These are phyloP conservation scores for Borostomias antarcticus DNA, from an alignment of 2,797 vertebrate species.

Conservation along the genomic window DNA sequence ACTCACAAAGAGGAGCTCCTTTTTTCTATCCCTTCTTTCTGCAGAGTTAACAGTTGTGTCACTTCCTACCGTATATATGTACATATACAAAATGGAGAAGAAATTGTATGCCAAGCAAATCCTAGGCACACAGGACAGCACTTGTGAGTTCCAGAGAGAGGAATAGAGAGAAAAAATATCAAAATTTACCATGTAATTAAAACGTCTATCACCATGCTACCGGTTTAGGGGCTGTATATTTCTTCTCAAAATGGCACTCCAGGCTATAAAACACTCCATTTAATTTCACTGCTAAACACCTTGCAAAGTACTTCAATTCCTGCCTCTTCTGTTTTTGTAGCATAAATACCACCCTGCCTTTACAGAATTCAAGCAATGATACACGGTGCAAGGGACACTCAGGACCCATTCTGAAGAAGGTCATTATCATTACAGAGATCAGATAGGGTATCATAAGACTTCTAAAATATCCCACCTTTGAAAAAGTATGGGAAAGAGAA, in stretches of 20 bases:
- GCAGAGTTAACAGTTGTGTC: constrained; percentile 80
- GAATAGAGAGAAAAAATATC: constrained; percentile 64
- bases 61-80: constrained; percentile 54
- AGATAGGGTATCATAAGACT: constrained; percentile 38
- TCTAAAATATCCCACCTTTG: constrained; percentile 39
- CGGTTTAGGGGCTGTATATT: constrained; percentile 70
- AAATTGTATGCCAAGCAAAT: constrained; percentile 69
- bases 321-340: constrained; percentile 69
- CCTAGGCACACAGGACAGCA: constrained; percentile 60
- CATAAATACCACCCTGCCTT: constrained; percentile 69
- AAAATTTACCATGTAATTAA: constrained; percentile 86
- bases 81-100: constrained; percentile 55
- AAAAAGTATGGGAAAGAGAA: constrained; percentile 52
- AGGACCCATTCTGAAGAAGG: constrained; percentile 41
- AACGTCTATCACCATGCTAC: constrained; percentile 80
- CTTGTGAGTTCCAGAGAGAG: constrained; percentile 68
- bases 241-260: constrained; percentile 76
- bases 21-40: constrained; percentile 80
- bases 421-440: constrained; percentile 27
- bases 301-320: constrained; percentile 66
- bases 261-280: constrained; percentile 75
- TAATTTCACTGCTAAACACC: constrained; percentile 75
- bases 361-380: constrained; percentile 51
- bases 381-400: constrained; percentile 54
- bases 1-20: constrained; percentile 95